Evolutionary conservation across 2,113 vertebrate species (phyloP).

Genomic region (Tupaia chinensis): DNA sequence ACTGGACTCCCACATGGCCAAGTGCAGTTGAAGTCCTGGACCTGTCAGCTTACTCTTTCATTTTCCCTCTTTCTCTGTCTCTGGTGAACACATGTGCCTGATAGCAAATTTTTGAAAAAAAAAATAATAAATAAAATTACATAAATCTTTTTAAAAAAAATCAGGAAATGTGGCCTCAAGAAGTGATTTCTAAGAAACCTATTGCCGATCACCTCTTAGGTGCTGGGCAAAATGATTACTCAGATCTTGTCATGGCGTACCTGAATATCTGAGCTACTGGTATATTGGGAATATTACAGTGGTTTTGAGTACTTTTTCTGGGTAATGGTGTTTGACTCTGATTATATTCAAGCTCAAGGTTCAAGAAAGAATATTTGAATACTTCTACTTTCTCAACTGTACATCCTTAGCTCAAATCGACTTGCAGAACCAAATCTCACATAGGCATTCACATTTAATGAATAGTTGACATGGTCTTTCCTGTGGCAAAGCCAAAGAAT

Average conservation of each 20-base stretch:
- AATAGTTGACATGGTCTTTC: background rate
- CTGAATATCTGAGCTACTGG: fast-evolving
- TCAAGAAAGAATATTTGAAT: background rate
- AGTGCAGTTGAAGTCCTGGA: no score
- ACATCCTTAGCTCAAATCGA: background rate
- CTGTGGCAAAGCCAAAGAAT: background rate
- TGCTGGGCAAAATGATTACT: background rate
- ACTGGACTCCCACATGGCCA: no score
- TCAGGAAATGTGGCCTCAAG: background rate
- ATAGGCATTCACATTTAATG: background rate
- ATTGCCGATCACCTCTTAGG: background rate
- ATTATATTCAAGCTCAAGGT: background rate
- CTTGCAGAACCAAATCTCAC: background rate
- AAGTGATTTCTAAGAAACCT: background rate
- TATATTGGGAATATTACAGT: background rate
- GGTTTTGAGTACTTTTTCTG: background rate
- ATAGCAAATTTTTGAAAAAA: no score
- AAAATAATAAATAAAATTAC: no score
- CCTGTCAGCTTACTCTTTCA: no score
- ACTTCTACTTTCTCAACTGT: background rate
- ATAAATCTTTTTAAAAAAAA: no score
- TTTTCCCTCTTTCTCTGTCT: no score
- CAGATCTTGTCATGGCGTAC: background rate
- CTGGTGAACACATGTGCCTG: no score
- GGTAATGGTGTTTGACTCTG: background rate